Evolutionary conservation across 1,140 invertebrate genomes (phyloP).

Genomic region (Telenomus remus): DNA sequence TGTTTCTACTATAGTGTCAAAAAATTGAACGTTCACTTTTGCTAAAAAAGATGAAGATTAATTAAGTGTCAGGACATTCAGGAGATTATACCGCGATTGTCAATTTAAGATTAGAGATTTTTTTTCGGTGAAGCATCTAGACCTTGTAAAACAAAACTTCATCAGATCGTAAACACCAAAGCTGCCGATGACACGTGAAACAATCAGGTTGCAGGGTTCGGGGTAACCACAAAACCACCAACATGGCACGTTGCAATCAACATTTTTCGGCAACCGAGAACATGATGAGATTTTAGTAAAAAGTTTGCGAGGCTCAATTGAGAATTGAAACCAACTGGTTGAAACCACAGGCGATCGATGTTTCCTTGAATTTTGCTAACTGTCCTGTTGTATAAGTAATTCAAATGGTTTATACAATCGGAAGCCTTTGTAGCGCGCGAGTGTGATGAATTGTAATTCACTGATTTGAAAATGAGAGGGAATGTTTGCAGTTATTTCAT

Average conservation of each 20-base stretch:
- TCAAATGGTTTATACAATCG: constrained; percentile 34
- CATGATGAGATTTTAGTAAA: constrained; percentile 13
- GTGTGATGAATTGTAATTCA: constrained; percentile 35
- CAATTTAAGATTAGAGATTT: background rate
- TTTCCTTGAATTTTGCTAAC: constrained; percentile 39
- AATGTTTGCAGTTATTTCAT: constrained; percentile 23
- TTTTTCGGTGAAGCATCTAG: background rate
- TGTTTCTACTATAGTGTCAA: too few species aligned
- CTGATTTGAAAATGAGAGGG: constrained; percentile 29
- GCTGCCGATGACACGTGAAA: constrained; percentile 38
- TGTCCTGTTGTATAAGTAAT: constrained; percentile 36
- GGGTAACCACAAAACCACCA: constrained; percentile 49
- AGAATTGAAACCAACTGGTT: constrained; percentile 27
- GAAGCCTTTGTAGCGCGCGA: constrained; percentile 11
- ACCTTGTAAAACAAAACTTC: constrained; percentile 29
- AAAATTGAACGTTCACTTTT: too few species aligned
- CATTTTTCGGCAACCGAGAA: constrained; percentile 32
- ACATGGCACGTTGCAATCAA: constrained; percentile 50
- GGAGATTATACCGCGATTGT: constrained; percentile 4
- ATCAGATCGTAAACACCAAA: constrained; percentile 34
- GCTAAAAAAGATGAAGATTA: too few species aligned
- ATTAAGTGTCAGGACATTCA: background rate
- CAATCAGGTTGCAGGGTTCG: constrained; percentile 31
- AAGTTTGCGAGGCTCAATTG: constrained; percentile 42
- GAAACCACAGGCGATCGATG: constrained; percentile 48